Evolutionary conservation across 2,888 invertebrate species (phyloP), one percentile per base, ranked within the genome.

Genomic region (Patella pellucida): DNA sequence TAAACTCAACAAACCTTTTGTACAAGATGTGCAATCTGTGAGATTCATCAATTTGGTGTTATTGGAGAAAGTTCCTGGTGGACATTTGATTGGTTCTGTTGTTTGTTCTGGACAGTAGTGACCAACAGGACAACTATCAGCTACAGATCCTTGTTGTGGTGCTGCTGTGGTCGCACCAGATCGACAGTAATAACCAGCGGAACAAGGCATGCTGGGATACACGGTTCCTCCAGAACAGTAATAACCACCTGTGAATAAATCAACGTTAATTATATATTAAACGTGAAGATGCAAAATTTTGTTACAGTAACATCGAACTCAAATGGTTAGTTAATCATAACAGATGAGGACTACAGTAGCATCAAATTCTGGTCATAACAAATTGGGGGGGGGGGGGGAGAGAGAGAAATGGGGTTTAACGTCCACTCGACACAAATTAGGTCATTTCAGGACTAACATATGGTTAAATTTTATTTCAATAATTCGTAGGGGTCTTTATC

Each of bases 31-130:
- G 74, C 88, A 88, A 68, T 87, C 85, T 19, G 88, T 83, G n/a
- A 76, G 84, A 75, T 88, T 87, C 81, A 82, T 82, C 27, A 88
- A 82, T 56, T 84, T 81, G 0, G 86, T 85, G 71, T 78, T 82
- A 81, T 89, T 90, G 68, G 88, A 87, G 84, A 85, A 88, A 1
- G 88, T 88, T 62, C 87, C 87, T 1, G 81, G 69, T 12, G 87
- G 87, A 78, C 88, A 88, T 19, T 83, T 77, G 51, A 84, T 77
- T 15, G 88, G 88, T 62, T 88, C 86, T n/a, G 81, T 82, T 0
- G 87, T 86, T 76, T 83, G 81, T 72, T 85, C 85, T 52, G 87
- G 88, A 76, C 90, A 90, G 80, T 89, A 89, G 75, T 88, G 85
- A 23, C 90, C 90, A 4, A 83, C 84, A 62, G 89, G 89, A 80